A percentile compares a stretch with the other conserved stretches of the same genome.
Conservation (phyloP, 2,888 invertebrate species). For the Xestia xanthographa region DNA sequence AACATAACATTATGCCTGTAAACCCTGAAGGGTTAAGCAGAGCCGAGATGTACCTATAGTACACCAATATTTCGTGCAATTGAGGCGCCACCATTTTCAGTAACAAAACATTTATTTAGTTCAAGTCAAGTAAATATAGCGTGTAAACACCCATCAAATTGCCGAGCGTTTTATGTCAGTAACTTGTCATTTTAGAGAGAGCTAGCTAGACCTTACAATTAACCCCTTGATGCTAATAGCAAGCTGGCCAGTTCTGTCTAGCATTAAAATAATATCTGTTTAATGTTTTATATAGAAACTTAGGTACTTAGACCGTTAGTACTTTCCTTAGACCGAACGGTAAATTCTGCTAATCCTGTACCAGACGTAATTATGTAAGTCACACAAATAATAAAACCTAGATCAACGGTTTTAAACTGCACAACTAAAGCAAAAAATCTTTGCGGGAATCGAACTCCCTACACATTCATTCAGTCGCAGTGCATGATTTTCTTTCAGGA, state of each 20-base stretch:
- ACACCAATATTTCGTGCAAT: not conserved
- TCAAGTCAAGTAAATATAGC: not conserved
- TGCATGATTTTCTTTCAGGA: not conserved
- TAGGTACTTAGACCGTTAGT: too few relatives aligned
- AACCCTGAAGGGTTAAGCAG: not conserved
- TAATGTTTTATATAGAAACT: not conserved
- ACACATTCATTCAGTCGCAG: not conserved
- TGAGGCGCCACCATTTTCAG: not conserved
- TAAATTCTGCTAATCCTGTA: not conserved
- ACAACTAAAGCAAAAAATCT: not conserved
- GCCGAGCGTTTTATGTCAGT: not conserved
- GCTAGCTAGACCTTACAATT: constrained; percentile 8
- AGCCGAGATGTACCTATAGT: not conserved
- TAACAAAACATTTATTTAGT: not conserved
- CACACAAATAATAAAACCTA: not conserved
- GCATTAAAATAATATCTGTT: not conserved
- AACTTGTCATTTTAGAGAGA: constrained; percentile 2
- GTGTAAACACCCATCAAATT: not conserved
- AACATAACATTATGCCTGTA: not conserved
- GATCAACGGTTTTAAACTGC: not conserved
- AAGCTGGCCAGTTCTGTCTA: not conserved
- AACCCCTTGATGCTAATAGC: not conserved
- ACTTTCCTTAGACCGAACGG: not conserved
- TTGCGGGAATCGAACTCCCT: not conserved
- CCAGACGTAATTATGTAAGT: not conserved